Percentiles rank a stretch among this genome's conserved stretches.
These are phyloP conservation scores for Hyles vespertilio DNA, from an alignment of 1,140 invertebrate genomes.

Conservation along the genomic window DNA sequence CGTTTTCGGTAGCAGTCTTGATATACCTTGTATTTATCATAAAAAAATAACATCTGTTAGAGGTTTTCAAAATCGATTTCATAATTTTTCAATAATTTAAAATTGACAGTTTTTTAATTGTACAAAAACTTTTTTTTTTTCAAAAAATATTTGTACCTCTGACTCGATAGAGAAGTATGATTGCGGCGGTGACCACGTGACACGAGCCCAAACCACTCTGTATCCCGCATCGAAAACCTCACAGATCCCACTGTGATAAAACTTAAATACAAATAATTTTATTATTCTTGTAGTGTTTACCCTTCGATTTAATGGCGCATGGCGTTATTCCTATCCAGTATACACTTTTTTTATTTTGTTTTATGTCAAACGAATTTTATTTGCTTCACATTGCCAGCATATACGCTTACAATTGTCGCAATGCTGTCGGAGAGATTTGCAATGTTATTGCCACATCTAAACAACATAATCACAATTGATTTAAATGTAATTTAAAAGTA, in stretches of 20 bases:
- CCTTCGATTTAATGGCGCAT: slow-evolving; percentile 3
- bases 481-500: too few relatives aligned
- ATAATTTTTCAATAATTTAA: neutral
- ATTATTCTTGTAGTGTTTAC: slow-evolving; percentile 24
- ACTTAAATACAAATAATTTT: slow-evolving; percentile 32
- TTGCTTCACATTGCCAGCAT: too few relatives aligned
- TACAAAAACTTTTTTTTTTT: neutral
- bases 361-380: too few relatives aligned
- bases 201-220: neutral
- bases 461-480: too few relatives aligned
- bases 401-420: too few relatives aligned
- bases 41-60: slow-evolving; percentile 24
- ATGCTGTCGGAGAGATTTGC: too few relatives aligned
- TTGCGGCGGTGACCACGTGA: too few relatives aligned
- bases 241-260: slow-evolving; percentile 42
- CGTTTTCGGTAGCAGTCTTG: too few relatives aligned
- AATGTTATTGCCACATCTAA: too few relatives aligned
- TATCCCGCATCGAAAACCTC: slow-evolving; percentile 30
- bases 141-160: neutral
- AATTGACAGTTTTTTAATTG: slow-evolving; percentile 1
- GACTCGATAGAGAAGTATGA: too few relatives aligned
- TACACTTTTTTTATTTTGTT: too few relatives aligned
- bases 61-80: slow-evolving; percentile 26
- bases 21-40: slow-evolving; percentile 13
- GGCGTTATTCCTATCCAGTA: neutral